Evolutionary conservation across 37 sponge, comb jelly and placozoan genomes (phyloP), one percentile per base, ranked within the genome.

Genomic region (Eunapius fragilis): DNA sequence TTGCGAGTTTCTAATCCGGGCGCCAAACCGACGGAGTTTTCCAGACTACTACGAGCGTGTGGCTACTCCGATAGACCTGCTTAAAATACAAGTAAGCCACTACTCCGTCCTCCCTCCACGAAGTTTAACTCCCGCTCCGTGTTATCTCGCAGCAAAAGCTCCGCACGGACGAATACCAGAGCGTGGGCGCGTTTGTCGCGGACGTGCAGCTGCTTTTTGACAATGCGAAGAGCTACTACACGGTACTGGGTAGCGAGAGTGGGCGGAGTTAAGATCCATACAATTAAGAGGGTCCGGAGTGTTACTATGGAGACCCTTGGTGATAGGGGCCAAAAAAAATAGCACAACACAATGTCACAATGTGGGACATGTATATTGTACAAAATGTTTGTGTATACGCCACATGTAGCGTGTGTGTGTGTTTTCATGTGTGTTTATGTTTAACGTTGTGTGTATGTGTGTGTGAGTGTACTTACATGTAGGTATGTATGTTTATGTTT

Each of bases 21-120:
- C 77, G 2, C 93, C 93, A 19, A 89, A 82, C 68, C 69, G 87
- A 27, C 50, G 87, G 30, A 35, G 71, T 0, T 47, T 38, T 17
- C 93, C 93, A 0, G 80, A 79, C 37, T 93, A 93, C 67, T 93
- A 93, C 75, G 90, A 93, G 0, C 73, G 68, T 28, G 68, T 93
- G 2, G 27, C 71, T 12, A 12, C 41, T 58, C 93, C 93, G 28
- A 89, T 93, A 13, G 93, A 93, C 79, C 87, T 93, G 3, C 78
- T 83, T 31, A 86, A 49, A 58, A 93, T 93, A 78, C 93, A 93
- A 80, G 93, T 93, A 69, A 30, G 78, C 36, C 32, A 68, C 4
- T 25, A 25, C 11, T 28, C 7, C 26, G 7, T 77, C 0, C 70
- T 2, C 38, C 0, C n/a, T n/a, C n/a, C 2, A 33, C 24, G 71